A percentile compares a stretch with the other conserved stretches of the same genome.
phyloP scores from a whole-genome alignment of 2,888 invertebrate genomes.

The Diarsia mendica region DNA sequence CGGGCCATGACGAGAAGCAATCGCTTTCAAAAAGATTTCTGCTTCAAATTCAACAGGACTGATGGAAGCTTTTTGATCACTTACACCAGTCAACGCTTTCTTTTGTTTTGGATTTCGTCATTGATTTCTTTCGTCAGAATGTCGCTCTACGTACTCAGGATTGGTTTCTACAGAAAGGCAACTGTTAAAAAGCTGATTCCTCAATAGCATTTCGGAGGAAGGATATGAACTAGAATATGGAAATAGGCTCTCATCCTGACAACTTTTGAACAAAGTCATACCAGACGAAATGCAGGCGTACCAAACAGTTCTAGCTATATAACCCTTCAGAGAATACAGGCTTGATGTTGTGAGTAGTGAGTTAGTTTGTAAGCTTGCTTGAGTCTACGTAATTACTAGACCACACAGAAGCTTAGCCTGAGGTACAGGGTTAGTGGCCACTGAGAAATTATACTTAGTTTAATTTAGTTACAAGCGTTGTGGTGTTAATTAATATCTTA shows the following conservation, averaged over 20 bases:
- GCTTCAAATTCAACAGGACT: not conserved
- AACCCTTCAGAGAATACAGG: not conserved
- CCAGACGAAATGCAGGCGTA: not conserved
- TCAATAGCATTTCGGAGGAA: not conserved
- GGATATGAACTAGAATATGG: too few relatives aligned
- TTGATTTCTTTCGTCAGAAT: too few relatives aligned
- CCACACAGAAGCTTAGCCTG: slow-evolving; percentile 35
- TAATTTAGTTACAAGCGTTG: slow-evolving; percentile 8
- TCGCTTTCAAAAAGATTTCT: not conserved
- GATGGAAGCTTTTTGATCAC: not conserved
- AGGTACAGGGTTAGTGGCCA: not conserved
- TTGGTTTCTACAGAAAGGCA: not conserved
- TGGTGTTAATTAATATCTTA: not conserved
- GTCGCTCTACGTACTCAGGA: not conserved
- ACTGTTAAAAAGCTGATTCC: not conserved
- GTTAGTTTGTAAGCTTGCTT: slow-evolving; percentile 15
- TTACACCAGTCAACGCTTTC: not conserved
- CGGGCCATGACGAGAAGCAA: not conserved
- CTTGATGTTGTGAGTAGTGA: not conserved
- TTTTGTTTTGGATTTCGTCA: not conserved
- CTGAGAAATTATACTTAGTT: slow-evolving; percentile 20
- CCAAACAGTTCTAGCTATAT: not conserved
- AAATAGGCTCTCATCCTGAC: not conserved
- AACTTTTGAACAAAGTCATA: not conserved
- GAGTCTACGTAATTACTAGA: slow-evolving; percentile 31